Evolutionary conservation across 1,140 invertebrate species (phyloP).

Genomic region (Zaprionus ghesquierei): DNA sequence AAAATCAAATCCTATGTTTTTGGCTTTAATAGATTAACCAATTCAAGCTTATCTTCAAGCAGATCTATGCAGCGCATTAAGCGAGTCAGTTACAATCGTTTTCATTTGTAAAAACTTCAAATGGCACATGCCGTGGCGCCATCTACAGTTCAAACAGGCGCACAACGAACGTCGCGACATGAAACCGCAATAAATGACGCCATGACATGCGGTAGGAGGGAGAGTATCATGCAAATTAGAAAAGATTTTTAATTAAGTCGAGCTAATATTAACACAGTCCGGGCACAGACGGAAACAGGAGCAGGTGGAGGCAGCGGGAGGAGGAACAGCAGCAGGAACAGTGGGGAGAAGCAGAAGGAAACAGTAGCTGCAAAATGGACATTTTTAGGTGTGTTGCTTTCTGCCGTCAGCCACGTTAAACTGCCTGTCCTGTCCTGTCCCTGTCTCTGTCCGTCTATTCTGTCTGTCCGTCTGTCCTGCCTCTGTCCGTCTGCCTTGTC

Average conservation of each 20-base stretch:
- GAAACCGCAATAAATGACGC: slow-evolving; percentile 55
- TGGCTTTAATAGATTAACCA: too few species aligned
- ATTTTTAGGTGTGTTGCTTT: slow-evolving; percentile 28
- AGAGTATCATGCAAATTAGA: slow-evolving; percentile 77
- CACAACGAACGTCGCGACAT: slow-evolving; percentile 25
- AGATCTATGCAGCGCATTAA: too few species aligned
- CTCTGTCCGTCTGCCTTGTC: background rate
- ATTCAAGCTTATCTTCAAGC: too few species aligned
- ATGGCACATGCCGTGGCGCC: slow-evolving; percentile 13
- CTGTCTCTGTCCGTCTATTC: background rate
- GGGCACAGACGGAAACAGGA: slow-evolving; percentile 14
- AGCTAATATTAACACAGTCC: slow-evolving; percentile 70
- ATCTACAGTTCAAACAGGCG: slow-evolving; percentile 23
- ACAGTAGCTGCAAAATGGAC: background rate
- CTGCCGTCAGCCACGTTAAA: background rate
- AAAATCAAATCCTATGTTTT: too few species aligned
- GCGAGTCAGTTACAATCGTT: too few species aligned
- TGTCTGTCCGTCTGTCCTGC: background rate
- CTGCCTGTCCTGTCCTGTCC: background rate
- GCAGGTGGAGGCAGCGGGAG: background rate
- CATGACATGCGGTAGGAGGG: too few species aligned
- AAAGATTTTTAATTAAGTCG: slow-evolving; percentile 79
- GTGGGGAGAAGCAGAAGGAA: background rate
- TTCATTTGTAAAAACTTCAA: background rate
- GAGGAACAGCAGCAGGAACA: slow-evolving; percentile 17